Evolutionary conservation across 2,888 invertebrate genomes (phyloP), one percentile per base, ranked within the genome.

Genomic region (Nasonovia ribisnigri): DNA sequence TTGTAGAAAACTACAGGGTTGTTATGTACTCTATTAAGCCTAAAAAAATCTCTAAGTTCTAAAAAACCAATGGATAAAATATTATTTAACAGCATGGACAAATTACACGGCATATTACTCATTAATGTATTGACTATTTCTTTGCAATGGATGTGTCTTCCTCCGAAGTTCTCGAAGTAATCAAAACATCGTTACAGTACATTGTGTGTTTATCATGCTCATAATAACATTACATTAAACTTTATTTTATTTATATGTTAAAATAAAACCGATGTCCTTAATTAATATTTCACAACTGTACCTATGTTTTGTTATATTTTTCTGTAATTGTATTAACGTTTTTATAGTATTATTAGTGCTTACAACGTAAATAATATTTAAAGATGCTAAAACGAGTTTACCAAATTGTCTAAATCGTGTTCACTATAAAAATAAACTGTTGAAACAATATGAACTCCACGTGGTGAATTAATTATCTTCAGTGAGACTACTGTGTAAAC

Each of bases 391-490:
- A 67, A 67, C 16, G 16, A 67, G n/a, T 5, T 2, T 16, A 6
- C 16, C n/a, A 36, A 36, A 36, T 67, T 67, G 36, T 77, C 24
- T 77, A 36, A 67, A 16, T 6, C 77, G 8, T 77, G 36, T 77
- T 36, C 36, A 42, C 36, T 36, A 20, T 77, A 36, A 77, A 36
- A 36, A 77, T 77, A 42, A 36, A 24, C 20, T 77, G 24, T 88
- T 36, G 46, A 24, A n/a, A 43, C 60, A n/a, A 46, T 36, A 42
- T 8, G 29, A 29, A 91, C 16, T 84, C 4, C 29, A 91, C 84
- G 29, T 54, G 16, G 51, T 42, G 51, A 91, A 54, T 91, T 84
- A 54, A 91, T 91, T 84, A 54, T 91, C 51, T 42, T 16, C 51
- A 77, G 1, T 84, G n/a, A 1, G 5, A 26, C 51, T 84, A 43